Evolutionary conservation across 2,797 vertebrate species (phyloP), one percentile per base, ranked within the genome.

Genomic region (Gallinago stenura): DNA sequence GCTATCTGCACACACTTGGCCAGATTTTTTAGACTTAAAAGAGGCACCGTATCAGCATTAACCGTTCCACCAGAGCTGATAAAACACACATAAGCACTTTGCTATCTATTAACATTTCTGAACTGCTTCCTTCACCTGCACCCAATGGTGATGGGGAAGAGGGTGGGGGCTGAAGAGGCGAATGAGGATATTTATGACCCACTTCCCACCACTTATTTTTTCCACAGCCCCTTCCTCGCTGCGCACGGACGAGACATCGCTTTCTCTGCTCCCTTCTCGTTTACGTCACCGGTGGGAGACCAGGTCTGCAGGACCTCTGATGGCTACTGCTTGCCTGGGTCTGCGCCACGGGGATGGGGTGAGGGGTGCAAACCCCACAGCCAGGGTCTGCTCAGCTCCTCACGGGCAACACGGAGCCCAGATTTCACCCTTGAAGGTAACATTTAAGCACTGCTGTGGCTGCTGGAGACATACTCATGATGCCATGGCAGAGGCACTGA

Each of bases 1-100:
- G 90, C 95, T 94, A 83, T 95, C 96, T 94, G 92, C 95, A 89
- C 95, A 80, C 37, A 62, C 96, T 92, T 64, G 95, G 92, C 93
- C 96, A 93, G 95, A 89, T 82, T 96, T 92, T 86, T 94, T 9
- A 39, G 72, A 94, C 91, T 94, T 97, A 83, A 96, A 98, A 95
- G 96, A 90, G 89, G 58, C 66, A 17, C 73, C 5, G 2, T 85
- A 90, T 95, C 79, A 76, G 86, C 89, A 89, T 77, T 61, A 85
- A 79, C 83, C 16, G 2, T 82, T 96, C 95, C 57, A 82, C 57
- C 83, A 85, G 93, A 75, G 85, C 69, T 54, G 94, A 95, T 93
- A 76, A 93, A 95, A 84, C 31, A 65, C 82, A 66, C 68, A 37
- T 3, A 41, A 50, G 89, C 83, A 31, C 72, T 83, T 70, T 51